Conservation (phyloP, 2,888 invertebrate species). For the Lottia scabra region DNA sequence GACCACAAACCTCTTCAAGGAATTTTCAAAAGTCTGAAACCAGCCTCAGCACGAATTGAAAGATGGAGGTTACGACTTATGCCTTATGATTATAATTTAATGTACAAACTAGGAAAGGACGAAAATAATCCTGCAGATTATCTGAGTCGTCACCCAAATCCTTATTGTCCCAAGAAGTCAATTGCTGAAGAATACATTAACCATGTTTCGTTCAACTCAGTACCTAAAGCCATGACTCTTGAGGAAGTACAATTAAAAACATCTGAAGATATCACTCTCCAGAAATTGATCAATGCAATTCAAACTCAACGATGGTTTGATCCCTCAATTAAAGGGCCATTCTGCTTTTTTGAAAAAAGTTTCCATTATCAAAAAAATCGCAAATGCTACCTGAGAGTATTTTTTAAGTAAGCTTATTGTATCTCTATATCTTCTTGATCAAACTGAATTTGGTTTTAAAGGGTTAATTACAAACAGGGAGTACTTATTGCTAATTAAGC, state of each 20-base stretch:
- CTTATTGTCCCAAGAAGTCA: constrained; percentile 12
- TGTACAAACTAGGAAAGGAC: constrained; percentile 34
- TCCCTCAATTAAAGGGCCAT: constrained; percentile 3
- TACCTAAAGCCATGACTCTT: constrained; percentile 10
- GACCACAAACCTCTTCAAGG: constrained; percentile 52
- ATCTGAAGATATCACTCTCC: constrained; percentile 14
- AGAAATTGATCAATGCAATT: constrained; percentile 27
- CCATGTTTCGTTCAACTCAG: constrained; percentile 3
- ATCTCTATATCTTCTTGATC: no score
- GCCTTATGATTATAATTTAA: constrained; percentile 27
- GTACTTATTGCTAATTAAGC: no score
- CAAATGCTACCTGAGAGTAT: no score
- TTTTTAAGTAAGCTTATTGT: no score
- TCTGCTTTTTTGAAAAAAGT: no score
- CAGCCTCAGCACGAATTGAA: constrained; percentile 36
- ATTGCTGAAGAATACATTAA: constrained; percentile 22
- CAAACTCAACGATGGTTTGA: constrained; percentile 23
- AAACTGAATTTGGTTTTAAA: no score
- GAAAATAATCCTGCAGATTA: constrained; percentile 41
- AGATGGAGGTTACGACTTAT: constrained; percentile 32
- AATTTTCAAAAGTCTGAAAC: constrained; percentile 44
- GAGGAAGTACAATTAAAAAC: constrained; percentile 13
- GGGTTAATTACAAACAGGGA: no score
- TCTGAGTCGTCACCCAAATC: constrained; percentile 35
- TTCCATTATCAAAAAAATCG: no score